A percentile compares a stretch with the other conserved stretches of the same genome.
Conservation (phyloP, 2,113 vertebrate genomes). For the Theristicus caerulescens region DNA sequence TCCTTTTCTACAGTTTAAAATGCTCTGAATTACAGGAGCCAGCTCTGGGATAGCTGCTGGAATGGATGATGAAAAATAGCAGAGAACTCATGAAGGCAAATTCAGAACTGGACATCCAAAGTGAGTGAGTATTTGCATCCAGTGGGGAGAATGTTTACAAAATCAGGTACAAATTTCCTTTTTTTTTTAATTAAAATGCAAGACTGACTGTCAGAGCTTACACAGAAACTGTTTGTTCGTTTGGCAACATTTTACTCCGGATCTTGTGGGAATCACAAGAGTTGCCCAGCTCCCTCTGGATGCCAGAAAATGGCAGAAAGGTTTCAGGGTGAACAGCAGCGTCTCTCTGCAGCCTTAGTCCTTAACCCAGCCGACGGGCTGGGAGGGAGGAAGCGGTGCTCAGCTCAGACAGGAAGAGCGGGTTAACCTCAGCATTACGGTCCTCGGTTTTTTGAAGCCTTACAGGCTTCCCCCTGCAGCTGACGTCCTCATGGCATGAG, state of each 20-base stretch:
- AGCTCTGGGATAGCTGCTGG: background rate
- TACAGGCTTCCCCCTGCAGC: background rate
- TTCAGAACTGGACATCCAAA: background rate
- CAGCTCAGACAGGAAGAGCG: background rate
- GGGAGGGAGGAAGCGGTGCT: background rate
- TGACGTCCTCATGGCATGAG: background rate
- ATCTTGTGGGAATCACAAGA: background rate
- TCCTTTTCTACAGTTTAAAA: background rate
- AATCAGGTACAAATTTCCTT: background rate
- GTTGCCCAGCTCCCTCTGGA: background rate
- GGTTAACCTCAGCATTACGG: background rate
- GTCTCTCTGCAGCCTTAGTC: background rate
- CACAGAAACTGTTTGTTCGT: background rate
- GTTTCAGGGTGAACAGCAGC: background rate
- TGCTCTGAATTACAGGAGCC: background rate
- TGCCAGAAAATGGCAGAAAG: background rate
- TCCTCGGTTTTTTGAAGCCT: background rate
- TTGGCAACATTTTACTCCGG: background rate
- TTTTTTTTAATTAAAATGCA: background rate
- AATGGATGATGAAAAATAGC: background rate
- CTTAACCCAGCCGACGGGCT: rapidly evolving
- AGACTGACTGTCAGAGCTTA: background rate
- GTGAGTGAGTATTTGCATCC: background rate
- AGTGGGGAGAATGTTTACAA: background rate
- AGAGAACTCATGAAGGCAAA: background rate